phyloP scores from a whole-genome alignment of 2,888 invertebrate species.

The Hedychridium roseum region DNA sequence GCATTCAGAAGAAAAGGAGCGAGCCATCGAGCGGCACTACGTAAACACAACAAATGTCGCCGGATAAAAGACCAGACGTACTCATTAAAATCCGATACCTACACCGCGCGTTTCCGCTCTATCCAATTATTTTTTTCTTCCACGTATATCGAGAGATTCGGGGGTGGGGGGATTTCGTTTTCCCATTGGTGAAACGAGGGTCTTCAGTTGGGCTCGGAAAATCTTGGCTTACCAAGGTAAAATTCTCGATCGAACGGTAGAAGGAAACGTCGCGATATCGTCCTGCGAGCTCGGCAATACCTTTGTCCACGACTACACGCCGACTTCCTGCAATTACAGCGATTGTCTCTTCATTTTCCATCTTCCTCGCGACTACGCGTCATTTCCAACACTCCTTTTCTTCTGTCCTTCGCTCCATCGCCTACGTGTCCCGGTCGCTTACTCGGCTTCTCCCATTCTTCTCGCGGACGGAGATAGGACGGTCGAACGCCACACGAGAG shows the following conservation, averaged over 20 bases:
- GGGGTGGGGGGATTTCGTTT: no score
- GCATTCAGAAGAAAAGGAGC: no score
- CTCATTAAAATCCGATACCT: no score
- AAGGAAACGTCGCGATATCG: conserved; percentile 5
- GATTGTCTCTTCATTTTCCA: conserved; percentile 37
- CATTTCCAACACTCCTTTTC: no score
- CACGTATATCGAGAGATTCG: no score
- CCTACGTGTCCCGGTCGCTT: background rate
- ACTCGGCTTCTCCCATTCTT: background rate
- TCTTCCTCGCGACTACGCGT: conserved; percentile 26
- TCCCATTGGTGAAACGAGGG: no score
- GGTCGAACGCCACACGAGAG: conserved; percentile 9
- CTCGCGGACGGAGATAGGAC: conserved; percentile 5
- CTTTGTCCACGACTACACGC: conserved; percentile 34
- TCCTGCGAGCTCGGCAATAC: conserved; percentile 34
- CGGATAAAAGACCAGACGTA: no score
- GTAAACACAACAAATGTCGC: no score
- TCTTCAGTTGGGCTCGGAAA: background rate
- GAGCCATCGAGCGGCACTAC: no score
- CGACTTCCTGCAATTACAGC: conserved; percentile 41
- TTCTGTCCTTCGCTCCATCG: no score
- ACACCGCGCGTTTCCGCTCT: no score
- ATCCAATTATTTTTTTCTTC: no score
- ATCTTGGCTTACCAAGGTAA: background rate
- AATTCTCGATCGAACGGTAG: background rate